Base-by-base conservation (phyloP, 2,888 invertebrate species). In the Torymus texanus region DNA sequence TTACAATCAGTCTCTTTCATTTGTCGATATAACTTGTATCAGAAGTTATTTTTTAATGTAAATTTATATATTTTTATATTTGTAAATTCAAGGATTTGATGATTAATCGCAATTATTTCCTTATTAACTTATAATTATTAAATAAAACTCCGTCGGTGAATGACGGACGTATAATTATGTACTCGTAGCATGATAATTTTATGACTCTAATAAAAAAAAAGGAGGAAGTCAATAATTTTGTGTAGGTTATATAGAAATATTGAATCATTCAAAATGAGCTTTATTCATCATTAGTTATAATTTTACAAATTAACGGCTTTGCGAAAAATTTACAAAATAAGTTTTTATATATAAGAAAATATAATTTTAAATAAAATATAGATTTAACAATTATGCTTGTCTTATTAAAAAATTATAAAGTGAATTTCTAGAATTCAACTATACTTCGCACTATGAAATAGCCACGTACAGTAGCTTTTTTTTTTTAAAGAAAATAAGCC, bases 41-140 rank as follows among this genome's bases (percentile, higher is more conserved):
- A 41, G 8, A 41, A 50, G 53, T 67, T 59, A 75, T 29, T 61
- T 68, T 2, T 50, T 51, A 59, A n/a, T 11, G 50, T 21, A 41
- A 41, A 53, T 61, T 70, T 18, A 50, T 55, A 21, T 62, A 55
- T 56, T 24, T 67, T 62, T 24, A 58, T 59, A 10, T 72, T 41
- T 14, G 53, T 59, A 16, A 14, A 75, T 53, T 79, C 74, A 75
- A 79, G 74, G 79, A 62, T 41, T 18, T 56, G 29, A 61, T 65
- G n/a, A 79, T 74, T 79, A 67, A 58, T 68, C 21, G 18, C 65
- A 70, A 75, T 58, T n/a, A 74, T 72, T 80, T 80, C 76, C 73
- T 73, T 73, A 80, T 68, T 80, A 80, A 77, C 63, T 80, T 72
- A 65, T 70, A 70, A 77, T 68, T 63, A 63, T 18, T 74, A 63